Base-by-base conservation (phyloP, 2,113 vertebrate species). In the Anarrhichthys ocellatus region DNA sequence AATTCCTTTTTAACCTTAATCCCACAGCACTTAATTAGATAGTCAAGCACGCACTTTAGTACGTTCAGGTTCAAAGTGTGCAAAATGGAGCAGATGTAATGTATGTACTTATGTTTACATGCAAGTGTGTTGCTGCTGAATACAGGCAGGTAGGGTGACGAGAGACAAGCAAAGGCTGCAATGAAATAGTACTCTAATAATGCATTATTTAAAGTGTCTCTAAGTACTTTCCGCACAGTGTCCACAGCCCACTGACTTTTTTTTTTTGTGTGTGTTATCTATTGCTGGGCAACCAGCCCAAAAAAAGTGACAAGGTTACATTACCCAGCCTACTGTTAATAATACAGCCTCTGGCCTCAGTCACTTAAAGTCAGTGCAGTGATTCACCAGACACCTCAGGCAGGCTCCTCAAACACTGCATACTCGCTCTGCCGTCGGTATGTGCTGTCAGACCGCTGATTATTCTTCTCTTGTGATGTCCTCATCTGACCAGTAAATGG, bases 11-110 rank as follows among this genome's bases (percentile, higher is more conserved):
- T 76, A 90, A 89, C 92, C 91, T 90, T 73, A 93, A 96, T 97
- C 96, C 92, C 95, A 96, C 96, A 97, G 96, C 97, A 98, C 97
- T 97, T 98, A 97, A 96, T 96, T 90, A 92, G 86, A 89, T 89
- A 92, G 92, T 96, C 93, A 93, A 96, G 96, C 95, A 96, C 96
- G 97, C 97, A 97, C 97, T 98, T 98, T 97, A 96, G 95, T 97
- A 93, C 91, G 89, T 93, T 94, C 92, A 94, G 92, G 91, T 93
- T 94, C 90, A 92, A 93, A 92, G 84, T 93, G 93, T 93, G 92
- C 87, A 89, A 81, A 91, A 73, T 87, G 44, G 89, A 91, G 92
- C 92, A 93, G 87, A 90, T 91, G 84, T 92, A 91, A 92, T 92
- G 92, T 93, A 92, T 93, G 92, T 93, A 91, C 91, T 87, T 93